A percentile compares a stretch with the other conserved stretches of the same genome.
Conservation (phyloP, 2,113 vertebrate genomes). For the Zingel zingel region DNA sequence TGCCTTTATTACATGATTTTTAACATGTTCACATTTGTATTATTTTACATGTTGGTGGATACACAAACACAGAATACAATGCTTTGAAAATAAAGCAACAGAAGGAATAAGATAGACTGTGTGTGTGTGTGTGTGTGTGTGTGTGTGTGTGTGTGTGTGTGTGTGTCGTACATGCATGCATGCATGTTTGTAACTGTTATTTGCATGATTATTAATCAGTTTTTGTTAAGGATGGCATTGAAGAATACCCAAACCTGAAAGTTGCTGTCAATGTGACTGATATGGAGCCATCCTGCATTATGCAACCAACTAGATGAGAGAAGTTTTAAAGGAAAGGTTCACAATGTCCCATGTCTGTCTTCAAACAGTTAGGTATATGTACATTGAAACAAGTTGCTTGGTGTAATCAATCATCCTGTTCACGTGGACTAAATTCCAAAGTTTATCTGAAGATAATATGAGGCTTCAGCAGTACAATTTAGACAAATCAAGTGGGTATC, state of each 20-base stretch:
- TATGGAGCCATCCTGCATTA: neutral
- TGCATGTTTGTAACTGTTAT: neutral
- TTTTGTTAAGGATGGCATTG: slow-evolving; percentile 1
- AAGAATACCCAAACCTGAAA: slow-evolving; percentile 1
- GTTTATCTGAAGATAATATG: too few relatives aligned
- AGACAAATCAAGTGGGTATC: neutral
- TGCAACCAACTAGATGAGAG: too few relatives aligned
- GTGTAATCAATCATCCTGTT: neutral
- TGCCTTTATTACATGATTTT: slow-evolving; percentile 21
- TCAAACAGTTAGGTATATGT: too few relatives aligned
- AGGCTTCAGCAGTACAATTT: neutral
- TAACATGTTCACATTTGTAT: neutral
- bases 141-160: neutral
- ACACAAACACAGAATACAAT: too few relatives aligned
- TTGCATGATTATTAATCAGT: neutral
- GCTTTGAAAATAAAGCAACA: too few relatives aligned
- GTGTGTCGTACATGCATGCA: neutral
- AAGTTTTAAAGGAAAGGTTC: too few relatives aligned
- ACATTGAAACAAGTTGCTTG: too few relatives aligned
- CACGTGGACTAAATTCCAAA: too few relatives aligned
- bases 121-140: too few relatives aligned
- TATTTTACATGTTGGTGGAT: too few relatives aligned
- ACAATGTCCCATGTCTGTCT: too few relatives aligned
- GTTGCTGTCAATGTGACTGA: neutral
- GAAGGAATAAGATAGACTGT: too few relatives aligned